Evolutionary conservation across 2,113 vertebrate genomes (phyloP), one percentile per base, ranked within the genome.

Genomic region (Canis aureus): DNA sequence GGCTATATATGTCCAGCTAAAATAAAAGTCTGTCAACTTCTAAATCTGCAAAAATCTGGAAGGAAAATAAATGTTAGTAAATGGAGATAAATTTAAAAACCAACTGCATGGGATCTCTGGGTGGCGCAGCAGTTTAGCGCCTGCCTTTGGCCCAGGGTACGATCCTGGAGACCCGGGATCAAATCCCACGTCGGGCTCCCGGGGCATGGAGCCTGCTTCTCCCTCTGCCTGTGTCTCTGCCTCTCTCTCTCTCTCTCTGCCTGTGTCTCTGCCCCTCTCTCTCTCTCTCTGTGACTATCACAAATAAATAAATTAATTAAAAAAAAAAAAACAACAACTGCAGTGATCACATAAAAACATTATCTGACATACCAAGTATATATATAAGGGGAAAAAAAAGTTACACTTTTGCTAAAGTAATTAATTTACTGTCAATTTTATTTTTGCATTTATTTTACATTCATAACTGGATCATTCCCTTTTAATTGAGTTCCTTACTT

Each of bases 271-370:
- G 35, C 35, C 35, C 35, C 35, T 35, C 35, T 35, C 35, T 35
- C 35, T 35, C 35, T 35, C 38, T 38, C 38, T 38, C 38, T 38
- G 38, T 38, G 38, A 38, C 38, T 38, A 38, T 38, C 3, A 38
- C 38, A 38, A 38, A 38, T 38, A 38, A 38, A 38, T 38, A 38
- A 38, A 38, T 38, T 3, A 38, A 38, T 38, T 38, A 3, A 38
- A 38, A 38, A 38, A 38, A 38, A 38, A 38, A 38, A 38, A 38
- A 38, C 35, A n/a, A 35, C 8, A 92, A 81, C 74, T 43, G 19
- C 43, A 87, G 8, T 43, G 73, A 95, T 64, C 38, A 92, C 13
- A 64, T 64, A 55, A 92, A 95, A 92, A 74, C n/a, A 71, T 86
- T 35, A 71, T 25, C 43, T 81, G 64, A 87, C 29, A 87, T 64